Evolutionary conservation across 2,888 invertebrate genomes (phyloP), one percentile per base, ranked within the genome.

Genomic region (Epirrhoe alternata): DNA sequence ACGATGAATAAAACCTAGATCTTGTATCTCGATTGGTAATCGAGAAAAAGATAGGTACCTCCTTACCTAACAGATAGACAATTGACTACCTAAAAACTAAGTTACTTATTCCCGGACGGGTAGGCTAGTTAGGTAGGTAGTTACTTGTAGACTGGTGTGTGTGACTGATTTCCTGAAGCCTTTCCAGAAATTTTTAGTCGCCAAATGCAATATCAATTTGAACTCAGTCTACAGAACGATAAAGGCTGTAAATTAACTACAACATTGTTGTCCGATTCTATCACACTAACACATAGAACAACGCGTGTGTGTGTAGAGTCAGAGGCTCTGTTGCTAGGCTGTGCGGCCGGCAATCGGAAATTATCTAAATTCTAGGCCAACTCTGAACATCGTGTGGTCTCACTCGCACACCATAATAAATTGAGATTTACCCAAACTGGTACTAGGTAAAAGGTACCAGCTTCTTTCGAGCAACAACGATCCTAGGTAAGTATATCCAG

Each of bases 281-380:
- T 47, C 53, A 56, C 57, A 53, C 62, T 31, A 17, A n/a, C 12
- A 57, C 35, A 64, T 16, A 38, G 5, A 50, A 14, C 33, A 14
- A 10, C 45, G 14, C 17, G 50, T 51, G 8, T 45, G 50, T 52
- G 14, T 55, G 33, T 50, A 14, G 33, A 60, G 42, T 35, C 35
- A 50, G 66, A 68, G 65, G 53, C 56, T 69, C 73, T 84, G 84
- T 83, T 85, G 83, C 83, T 80, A 84, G 70, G 79, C 73, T 62
- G 74, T 74, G 61, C 68, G 70, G 64, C 53, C 61, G 70, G 82
- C 86, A 84, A 86, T 89, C 90, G 90, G 91, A 91, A 91, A 90
- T 91, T 86, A 86, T 84, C 85, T 85, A 84, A 88, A 91, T 91
- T 90, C 90, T 91, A 89, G 89, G 88, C 86, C 90, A 88, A 69